These are phyloP conservation scores for Timema podura DNA, from an alignment of 2,888 invertebrate genomes.

Conservation along the genomic window DNA sequence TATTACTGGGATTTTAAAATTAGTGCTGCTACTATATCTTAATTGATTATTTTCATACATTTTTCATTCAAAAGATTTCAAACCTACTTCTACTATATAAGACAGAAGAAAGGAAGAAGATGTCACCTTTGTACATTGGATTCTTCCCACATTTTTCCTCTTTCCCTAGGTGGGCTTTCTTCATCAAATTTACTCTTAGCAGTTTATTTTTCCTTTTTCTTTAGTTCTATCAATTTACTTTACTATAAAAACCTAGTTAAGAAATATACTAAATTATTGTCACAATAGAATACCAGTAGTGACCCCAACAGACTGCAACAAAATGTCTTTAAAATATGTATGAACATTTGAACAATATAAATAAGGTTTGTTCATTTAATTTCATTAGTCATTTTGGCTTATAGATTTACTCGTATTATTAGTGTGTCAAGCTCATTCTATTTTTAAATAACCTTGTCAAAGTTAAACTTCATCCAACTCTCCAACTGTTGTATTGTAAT, in stretches of 20 bases:
- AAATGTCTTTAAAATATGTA: background rate
- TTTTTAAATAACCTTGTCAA: too few relatives aligned
- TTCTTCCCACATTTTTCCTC: too few relatives aligned
- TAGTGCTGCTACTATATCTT: too few relatives aligned
- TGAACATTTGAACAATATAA: background rate
- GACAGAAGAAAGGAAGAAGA: too few relatives aligned
- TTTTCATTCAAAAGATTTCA: background rate
- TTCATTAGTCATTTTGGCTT: background rate
- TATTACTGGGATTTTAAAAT: background rate
- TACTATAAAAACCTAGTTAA: background rate
- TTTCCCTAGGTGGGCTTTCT: too few relatives aligned
- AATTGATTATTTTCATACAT: too few relatives aligned
- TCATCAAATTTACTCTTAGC: too few relatives aligned
- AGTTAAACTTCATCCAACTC: too few relatives aligned
- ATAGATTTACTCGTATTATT: background rate
- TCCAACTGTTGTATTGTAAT: too few relatives aligned
- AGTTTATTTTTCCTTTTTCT: too few relatives aligned
- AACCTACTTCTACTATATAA: background rate
- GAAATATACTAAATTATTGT: background rate
- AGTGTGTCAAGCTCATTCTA: background rate
- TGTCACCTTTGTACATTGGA: too few relatives aligned
- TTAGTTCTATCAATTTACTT: too few relatives aligned
- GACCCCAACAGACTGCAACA: background rate
- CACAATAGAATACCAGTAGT: background rate
- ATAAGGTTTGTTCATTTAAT: background rate